Percentiles rank a stretch among this genome's conserved stretches.
These are phyloP conservation scores for Gambusia holbrooki DNA, from an alignment of 2,113 vertebrate species.

Conservation along the genomic window DNA sequence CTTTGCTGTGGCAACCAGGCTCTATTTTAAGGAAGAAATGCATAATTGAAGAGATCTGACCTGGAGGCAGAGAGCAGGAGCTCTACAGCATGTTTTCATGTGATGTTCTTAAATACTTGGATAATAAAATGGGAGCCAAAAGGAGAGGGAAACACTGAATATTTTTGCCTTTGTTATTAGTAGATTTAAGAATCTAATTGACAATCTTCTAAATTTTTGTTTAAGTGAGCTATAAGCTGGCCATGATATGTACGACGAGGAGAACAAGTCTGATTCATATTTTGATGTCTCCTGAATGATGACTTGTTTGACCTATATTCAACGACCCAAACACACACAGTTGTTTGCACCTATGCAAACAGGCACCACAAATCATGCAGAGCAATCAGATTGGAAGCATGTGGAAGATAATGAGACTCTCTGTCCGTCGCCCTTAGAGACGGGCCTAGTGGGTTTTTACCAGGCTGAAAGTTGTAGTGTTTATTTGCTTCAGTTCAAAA, in stretches of 20 bases:
- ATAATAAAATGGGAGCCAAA: constrained; percentile 13
- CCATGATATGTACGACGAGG: constrained; percentile 25
- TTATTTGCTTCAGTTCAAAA: constrained; percentile 12
- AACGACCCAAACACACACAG: constrained; percentile 24
- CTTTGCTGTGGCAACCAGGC: constrained; percentile 52
- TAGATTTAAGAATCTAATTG: constrained; percentile 9
- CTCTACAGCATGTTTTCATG: constrained; percentile 6
- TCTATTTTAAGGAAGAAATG: constrained; percentile 72
- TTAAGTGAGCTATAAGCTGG: constrained; percentile 19
- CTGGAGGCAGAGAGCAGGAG: constrained; percentile 45
- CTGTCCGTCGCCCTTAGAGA: constrained; percentile 46
- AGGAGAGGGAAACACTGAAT: constrained; percentile 2
- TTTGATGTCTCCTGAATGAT: constrained; percentile 55
- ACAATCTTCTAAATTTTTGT: background rate
- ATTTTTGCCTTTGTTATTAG: background rate
- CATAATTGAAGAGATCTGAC: constrained; percentile 75
- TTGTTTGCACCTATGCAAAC: constrained; percentile 4
- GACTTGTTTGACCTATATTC: constrained; percentile 17
- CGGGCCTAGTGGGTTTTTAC: background rate
- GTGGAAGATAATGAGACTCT: constrained; percentile 64
- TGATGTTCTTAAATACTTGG: constrained; percentile 1
- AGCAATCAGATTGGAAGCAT: constrained; percentile 41
- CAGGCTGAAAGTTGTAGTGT: constrained; percentile 1
- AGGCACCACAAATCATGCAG: constrained; percentile 49
- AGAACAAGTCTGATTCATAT: constrained; percentile 44